Evolutionary conservation across 2,113 vertebrate genomes (phyloP).

Genomic region (Pithys albifrons): DNA sequence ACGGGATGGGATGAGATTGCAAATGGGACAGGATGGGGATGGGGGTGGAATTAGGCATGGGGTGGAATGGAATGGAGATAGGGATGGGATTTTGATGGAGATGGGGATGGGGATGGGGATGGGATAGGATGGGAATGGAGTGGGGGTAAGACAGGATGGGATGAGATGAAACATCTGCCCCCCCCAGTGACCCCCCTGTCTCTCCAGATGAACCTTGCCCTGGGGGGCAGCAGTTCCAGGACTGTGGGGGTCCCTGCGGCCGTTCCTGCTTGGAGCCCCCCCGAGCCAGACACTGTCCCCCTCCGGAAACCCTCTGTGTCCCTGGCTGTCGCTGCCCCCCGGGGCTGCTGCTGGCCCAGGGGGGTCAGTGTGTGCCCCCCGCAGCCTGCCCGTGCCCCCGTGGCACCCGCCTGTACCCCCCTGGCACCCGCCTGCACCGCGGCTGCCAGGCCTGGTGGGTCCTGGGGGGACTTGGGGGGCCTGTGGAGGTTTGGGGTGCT

Average conservation of each 20-base stretch:
- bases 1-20: background rate
- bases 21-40: background rate
- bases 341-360: constrained; percentile 79
- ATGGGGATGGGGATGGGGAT: too few species aligned
- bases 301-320: constrained; percentile 70
- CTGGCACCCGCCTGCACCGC: background rate
- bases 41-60: too few species aligned
- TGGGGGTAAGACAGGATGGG: too few species aligned
- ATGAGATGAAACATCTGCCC: too few species aligned
- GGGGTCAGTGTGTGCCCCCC: constrained; percentile 80
- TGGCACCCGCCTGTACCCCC: background rate
- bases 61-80: background rate
- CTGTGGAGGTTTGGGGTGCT: background rate
- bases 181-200: accelerated
- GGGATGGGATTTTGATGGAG: background rate
- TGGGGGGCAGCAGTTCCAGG: constrained; percentile 84
- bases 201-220: constrained; percentile 77
- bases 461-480: too few species aligned
- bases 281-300: constrained; percentile 64
- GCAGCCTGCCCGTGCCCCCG: background rate
- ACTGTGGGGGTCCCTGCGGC: constrained; percentile 80
- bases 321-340: constrained; percentile 86
- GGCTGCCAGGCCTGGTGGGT: background rate
- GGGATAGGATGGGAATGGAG: background rate
- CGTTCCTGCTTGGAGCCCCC: constrained; percentile 75